Percentiles rank a stretch among this genome's conserved stretches.
phyloP scores from a whole-genome alignment of 2,113 vertebrate genomes.

The Gavia stellata region DNA sequence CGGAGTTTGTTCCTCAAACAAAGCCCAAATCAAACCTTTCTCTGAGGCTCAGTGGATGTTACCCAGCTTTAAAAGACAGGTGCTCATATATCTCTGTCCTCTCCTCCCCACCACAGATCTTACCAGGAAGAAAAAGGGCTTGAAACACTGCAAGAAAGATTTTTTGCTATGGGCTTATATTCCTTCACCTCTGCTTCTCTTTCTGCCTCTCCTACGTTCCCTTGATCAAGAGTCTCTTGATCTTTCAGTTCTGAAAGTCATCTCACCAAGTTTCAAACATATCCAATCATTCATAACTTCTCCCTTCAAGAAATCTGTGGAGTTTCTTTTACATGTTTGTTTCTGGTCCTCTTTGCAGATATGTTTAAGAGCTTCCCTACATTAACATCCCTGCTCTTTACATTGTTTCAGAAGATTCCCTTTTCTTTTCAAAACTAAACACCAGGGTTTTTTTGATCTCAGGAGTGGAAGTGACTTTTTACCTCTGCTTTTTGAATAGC shows the following conservation, averaged over 20 bases:
- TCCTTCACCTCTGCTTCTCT: background rate
- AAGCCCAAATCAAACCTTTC: background rate
- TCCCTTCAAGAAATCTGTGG: background rate
- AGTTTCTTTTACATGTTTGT: conserved; percentile 7
- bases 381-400: background rate
- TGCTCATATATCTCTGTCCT: background rate
- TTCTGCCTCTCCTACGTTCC: background rate
- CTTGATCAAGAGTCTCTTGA: conserved; percentile 47
- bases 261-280: background rate
- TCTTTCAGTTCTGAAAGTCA: background rate
- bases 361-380: background rate
- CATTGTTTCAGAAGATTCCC: background rate
- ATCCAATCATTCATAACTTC: background rate
- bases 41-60: background rate
- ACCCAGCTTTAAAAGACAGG: background rate
- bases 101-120: background rate
- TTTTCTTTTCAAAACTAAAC: conserved; percentile 18
- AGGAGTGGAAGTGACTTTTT: background rate
- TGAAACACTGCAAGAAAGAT: background rate
- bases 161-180: background rate
- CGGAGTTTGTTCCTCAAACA: background rate
- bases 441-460: background rate
- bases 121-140: background rate
- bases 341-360: background rate
- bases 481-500: background rate